Evolutionary conservation across 2,888 invertebrate genomes (phyloP).

Genomic region (Leucania comma): DNA sequence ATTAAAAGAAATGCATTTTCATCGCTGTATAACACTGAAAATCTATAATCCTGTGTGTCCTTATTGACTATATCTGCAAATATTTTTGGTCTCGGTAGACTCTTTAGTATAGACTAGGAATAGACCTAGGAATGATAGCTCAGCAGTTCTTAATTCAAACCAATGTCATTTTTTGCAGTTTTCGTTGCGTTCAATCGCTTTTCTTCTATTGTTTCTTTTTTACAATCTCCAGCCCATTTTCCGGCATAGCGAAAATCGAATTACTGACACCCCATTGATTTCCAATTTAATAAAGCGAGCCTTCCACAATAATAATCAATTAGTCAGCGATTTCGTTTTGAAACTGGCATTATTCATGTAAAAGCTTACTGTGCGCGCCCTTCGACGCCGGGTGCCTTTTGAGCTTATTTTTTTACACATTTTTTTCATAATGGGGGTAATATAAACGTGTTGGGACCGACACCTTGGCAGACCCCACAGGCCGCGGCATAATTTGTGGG

Average conservation of each 20-base stretch:
- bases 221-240: conserved; percentile 49
- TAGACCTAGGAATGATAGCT: neutral
- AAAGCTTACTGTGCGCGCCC: conserved; percentile 77
- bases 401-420: conserved; percentile 77
- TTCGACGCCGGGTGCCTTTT: conserved; percentile 79
- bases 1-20: too few species aligned
- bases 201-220: neutral
- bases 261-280: conserved; percentile 75
- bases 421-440: conserved; percentile 87
- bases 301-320: conserved; percentile 87
- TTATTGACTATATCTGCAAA: too few species aligned
- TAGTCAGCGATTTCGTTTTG: conserved; percentile 86
- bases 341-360: conserved; percentile 81
- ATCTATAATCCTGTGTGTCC: neutral
- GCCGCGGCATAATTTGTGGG: conserved; percentile 85
- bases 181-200: neutral
- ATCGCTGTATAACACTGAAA: neutral
- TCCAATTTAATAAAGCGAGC: conserved; percentile 78
- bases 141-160: conserved; percentile 15
- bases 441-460: conserved; percentile 88
- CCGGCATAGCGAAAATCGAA: conserved; percentile 60
- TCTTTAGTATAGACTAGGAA: too few species aligned
- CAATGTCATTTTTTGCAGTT: neutral
- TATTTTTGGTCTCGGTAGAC: too few species aligned
- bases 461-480: conserved; percentile 89